Evolutionary conservation across 1,140 invertebrate species (phyloP).

Genomic region (Lethocerus indicus): DNA sequence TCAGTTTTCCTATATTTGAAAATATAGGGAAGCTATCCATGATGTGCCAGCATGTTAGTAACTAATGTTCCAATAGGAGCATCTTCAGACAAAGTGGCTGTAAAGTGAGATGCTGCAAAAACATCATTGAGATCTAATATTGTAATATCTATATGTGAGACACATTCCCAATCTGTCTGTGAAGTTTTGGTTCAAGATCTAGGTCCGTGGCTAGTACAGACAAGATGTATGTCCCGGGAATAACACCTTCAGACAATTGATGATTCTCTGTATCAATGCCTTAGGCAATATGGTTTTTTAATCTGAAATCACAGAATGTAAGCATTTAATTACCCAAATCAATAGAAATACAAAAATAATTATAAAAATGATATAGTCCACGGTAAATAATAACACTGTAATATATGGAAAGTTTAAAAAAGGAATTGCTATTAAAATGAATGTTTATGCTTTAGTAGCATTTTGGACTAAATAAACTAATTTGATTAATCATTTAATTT

Average conservation of each 20-base stretch:
- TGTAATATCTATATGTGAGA: slow-evolving; percentile 53
- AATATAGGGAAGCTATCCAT: no score
- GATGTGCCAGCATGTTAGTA: slow-evolving; percentile 70
- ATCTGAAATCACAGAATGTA: slow-evolving; percentile 35
- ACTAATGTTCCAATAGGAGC: slow-evolving; percentile 63
- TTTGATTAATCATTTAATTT: no score
- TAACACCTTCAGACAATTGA: slow-evolving; percentile 57
- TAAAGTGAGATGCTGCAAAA: slow-evolving; percentile 62
- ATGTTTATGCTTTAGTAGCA: no score
- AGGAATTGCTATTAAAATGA: no score
- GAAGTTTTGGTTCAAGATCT: slow-evolving; percentile 57
- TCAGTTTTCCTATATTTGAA: no score
- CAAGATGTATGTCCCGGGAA: slow-evolving; percentile 52
- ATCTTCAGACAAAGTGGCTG: slow-evolving; percentile 69
- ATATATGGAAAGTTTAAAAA: no score
- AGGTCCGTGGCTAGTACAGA: slow-evolving; percentile 61
- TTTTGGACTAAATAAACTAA: no score
- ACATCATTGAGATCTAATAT: slow-evolving; percentile 70
- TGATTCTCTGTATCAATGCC: slow-evolving; percentile 48
- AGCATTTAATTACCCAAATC: no score
- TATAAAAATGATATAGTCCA: no score
- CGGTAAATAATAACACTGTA: no score
- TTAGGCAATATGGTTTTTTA: slow-evolving; percentile 66
- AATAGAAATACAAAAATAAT: no score
- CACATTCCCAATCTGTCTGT: slow-evolving; percentile 61